Conservation (phyloP, 2,888 invertebrate genomes). For the Acleris emargana region DNA sequence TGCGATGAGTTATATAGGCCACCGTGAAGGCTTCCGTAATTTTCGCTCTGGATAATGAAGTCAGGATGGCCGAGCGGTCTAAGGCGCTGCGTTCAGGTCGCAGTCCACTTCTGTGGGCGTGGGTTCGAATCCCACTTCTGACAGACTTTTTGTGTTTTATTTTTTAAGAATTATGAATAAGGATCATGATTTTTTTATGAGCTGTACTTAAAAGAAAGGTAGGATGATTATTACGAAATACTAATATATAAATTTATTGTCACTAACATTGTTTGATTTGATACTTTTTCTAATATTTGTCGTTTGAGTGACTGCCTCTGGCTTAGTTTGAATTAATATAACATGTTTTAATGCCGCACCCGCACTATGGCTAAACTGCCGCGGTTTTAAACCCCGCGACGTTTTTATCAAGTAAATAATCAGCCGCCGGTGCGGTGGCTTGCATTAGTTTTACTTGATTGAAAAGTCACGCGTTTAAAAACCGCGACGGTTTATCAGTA, state of each 20-base stretch:
- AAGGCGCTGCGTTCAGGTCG: conserved; percentile 38
- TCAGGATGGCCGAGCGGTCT: conserved; percentile 38
- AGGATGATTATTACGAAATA: too few species aligned
- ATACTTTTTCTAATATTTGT: conserved; percentile 40
- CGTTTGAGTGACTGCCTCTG: conserved; percentile 36
- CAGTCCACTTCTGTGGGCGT: conserved; percentile 38
- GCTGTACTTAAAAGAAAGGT: not conserved
- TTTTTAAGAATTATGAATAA: not conserved
- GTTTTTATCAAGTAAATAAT: too few species aligned
- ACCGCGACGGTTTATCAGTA: too few species aligned
- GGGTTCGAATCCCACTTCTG: conserved; percentile 38
- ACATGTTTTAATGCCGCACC: too few species aligned
- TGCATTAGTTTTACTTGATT: too few species aligned
- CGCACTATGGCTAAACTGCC: too few species aligned
- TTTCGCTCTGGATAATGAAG: conserved; percentile 5
- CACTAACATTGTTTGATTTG: conserved; percentile 40
- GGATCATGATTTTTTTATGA: not conserved
- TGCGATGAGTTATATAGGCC: conserved; percentile 12
- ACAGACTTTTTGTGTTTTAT: conserved; percentile 27
- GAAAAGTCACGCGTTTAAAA: too few species aligned
- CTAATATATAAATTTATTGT: conserved; percentile 13
- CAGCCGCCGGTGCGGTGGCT: too few species aligned
- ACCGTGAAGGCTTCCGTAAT: conserved; percentile 1
- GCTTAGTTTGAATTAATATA: not conserved
- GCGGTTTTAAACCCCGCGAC: too few species aligned